A percentile compares a stretch with the other conserved stretches of the same genome.
These are phyloP conservation scores for Margarornis squamiger DNA, from an alignment of 2,797 vertebrate species.

Conservation along the genomic window DNA sequence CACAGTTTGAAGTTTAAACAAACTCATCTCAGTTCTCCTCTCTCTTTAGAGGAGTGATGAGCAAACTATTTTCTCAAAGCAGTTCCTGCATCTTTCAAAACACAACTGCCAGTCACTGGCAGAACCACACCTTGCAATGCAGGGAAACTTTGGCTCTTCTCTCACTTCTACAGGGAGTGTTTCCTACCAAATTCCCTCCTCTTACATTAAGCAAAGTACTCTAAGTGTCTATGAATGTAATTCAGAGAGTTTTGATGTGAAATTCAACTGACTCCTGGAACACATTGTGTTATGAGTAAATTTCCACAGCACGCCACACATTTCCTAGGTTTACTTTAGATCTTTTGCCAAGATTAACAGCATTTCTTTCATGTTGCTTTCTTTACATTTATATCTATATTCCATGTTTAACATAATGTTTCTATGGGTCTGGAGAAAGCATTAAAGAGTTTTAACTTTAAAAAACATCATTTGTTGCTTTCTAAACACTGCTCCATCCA, in stretches of 20 bases:
- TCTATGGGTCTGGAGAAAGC: slow-evolving; percentile 28
- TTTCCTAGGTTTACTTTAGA: slow-evolving; percentile 61
- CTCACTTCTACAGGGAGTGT: background rate
- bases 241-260: slow-evolving; percentile 21
- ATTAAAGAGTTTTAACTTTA: slow-evolving; percentile 43
- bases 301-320: slow-evolving; percentile 53
- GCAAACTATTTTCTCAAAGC: background rate
- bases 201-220: background rate
- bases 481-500: slow-evolving; percentile 54
- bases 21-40: background rate
- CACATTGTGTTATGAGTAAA: slow-evolving; percentile 47
- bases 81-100: background rate
- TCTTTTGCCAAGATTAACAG: slow-evolving; percentile 65
- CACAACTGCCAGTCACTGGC: background rate
- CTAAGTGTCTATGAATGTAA: slow-evolving; percentile 19
- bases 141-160: background rate
- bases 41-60: background rate
- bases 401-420: slow-evolving; percentile 52
- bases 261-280: slow-evolving; percentile 43
- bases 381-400: slow-evolving; percentile 60
- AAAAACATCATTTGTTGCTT: slow-evolving; percentile 33
- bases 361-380: slow-evolving; percentile 61
- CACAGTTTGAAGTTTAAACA: background rate
- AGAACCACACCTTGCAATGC: background rate
- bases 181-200: background rate